Percentiles rank a stretch among this genome's conserved stretches.
Conservation (phyloP, 1,140 invertebrate genomes). For the Plectrocnemia conspersa region DNA sequence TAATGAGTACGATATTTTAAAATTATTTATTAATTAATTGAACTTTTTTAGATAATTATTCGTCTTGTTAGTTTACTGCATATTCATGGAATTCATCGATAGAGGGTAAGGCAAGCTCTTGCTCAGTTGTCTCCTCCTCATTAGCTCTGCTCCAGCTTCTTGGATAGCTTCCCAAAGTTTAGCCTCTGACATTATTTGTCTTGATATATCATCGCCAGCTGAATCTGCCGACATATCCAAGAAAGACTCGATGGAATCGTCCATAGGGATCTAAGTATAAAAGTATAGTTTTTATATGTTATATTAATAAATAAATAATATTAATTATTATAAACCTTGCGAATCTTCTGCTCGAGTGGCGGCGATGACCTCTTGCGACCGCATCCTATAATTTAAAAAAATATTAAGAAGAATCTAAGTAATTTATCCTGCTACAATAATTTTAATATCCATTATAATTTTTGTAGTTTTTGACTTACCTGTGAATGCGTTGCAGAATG, state of each 20-base stretch:
- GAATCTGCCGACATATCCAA: slow-evolving; percentile 63
- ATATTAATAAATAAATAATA: slow-evolving; percentile 2
- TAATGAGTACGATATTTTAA: no score
- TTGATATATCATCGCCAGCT: slow-evolving; percentile 65
- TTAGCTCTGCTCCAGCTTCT: slow-evolving; percentile 63
- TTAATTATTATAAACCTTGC: slow-evolving; percentile 8
- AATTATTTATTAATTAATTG: no score
- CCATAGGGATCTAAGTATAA: slow-evolving; percentile 34
- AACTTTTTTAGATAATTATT: no score
- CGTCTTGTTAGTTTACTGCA: no score
- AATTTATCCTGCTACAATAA: slow-evolving; percentile 9
- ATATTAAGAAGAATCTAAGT: slow-evolving; percentile 19
- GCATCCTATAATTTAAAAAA: slow-evolving; percentile 52
- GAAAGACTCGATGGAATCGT: slow-evolving; percentile 58
- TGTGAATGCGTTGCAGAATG: slow-evolving; percentile 71
- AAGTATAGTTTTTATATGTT: neutral
- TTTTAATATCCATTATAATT: neutral
- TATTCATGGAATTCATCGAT: slow-evolving; percentile 10
- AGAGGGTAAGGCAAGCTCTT: slow-evolving; percentile 3
- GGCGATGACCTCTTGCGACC: slow-evolving; percentile 57
- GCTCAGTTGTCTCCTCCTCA: slow-evolving; percentile 52
- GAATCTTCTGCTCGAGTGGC: slow-evolving; percentile 25
- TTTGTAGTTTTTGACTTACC: slow-evolving; percentile 46
- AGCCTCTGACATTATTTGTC: slow-evolving; percentile 70
- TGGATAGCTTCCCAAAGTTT: slow-evolving; percentile 73